Conservation (phyloP, 2,888 invertebrate genomes). For the Agrochola litura region DNA sequence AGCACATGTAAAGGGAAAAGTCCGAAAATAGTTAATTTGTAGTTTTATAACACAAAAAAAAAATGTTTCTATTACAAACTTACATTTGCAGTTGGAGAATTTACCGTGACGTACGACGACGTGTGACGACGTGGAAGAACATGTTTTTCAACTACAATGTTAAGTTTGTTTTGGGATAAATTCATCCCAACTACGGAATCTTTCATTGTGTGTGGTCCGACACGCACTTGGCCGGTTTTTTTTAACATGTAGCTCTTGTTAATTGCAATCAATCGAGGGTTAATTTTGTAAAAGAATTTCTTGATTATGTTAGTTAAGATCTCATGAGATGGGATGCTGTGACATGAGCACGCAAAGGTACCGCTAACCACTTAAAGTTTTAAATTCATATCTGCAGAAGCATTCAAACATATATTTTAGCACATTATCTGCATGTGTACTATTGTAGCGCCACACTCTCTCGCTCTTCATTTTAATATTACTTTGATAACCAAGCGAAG, state of each 20-base stretch:
- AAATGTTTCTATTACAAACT: too few species aligned
- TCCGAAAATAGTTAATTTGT: too few species aligned
- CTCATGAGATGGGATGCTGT: slow-evolving; percentile 37
- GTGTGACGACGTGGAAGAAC: too few species aligned
- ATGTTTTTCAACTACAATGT: too few species aligned
- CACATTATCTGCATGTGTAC: slow-evolving; percentile 4
- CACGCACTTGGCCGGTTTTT: slow-evolving; percentile 17
- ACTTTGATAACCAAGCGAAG: slow-evolving; percentile 14
- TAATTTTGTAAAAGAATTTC: slow-evolving; percentile 49
- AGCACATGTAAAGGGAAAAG: too few species aligned
- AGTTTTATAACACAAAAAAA: too few species aligned
- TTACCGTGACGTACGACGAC: too few species aligned
- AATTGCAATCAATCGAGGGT: slow-evolving; percentile 58
- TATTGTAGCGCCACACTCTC: not conserved
- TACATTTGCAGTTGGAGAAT: too few species aligned
- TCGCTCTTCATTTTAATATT: slow-evolving; percentile 19
- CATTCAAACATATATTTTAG: slow-evolving; percentile 14
- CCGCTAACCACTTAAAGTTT: slow-evolving; percentile 36
- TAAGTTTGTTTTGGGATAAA: too few species aligned
- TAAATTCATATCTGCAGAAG: slow-evolving; percentile 20
- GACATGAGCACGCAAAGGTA: slow-evolving; percentile 46
- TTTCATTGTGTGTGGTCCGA: too few species aligned
- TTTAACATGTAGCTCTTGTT: slow-evolving; percentile 54
- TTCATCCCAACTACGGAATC: too few species aligned
- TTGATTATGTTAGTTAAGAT: slow-evolving; percentile 44